Percentiles rank a stretch among this genome's conserved stretches.
phyloP scores from a whole-genome alignment of 2,113 vertebrate genomes.

The Solea solea region DNA sequence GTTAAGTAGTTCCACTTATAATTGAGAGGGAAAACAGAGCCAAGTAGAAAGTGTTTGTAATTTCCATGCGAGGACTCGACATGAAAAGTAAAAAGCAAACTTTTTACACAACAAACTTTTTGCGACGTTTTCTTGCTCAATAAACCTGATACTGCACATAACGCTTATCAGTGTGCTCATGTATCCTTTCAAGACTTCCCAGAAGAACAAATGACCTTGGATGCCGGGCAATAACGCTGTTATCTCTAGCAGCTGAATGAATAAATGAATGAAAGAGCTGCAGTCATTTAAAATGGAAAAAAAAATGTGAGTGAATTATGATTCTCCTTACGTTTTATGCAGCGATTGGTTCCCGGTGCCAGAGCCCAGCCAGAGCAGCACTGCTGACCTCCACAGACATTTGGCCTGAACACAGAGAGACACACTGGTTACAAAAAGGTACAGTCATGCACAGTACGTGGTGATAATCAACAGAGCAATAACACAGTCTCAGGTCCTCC shows the following conservation, averaged over 20 bases:
- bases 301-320: not conserved
- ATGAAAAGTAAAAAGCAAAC: constrained; percentile 55
- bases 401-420: constrained; percentile 82
- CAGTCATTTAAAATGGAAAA: not conserved
- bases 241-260: constrained; percentile 2
- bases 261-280: not conserved
- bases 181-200: constrained; percentile 1
- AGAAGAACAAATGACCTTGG: not conserved
- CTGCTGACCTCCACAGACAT: constrained; percentile 93
- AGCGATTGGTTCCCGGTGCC: constrained; percentile 89
- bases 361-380: constrained; percentile 95
- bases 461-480: constrained; percentile 16
- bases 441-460: constrained; percentile 1
- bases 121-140: constrained; percentile 23
- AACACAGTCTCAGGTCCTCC: constrained; percentile 49
- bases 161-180: constrained; percentile 18
- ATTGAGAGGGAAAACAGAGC: constrained; percentile 64
- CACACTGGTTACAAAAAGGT: constrained; percentile 13
- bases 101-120: not conserved
- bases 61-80: constrained; percentile 45
- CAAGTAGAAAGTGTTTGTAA: constrained; percentile 62
- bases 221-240: constrained; percentile 13
- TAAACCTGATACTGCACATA: constrained; percentile 16
- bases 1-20: constrained; percentile 70
- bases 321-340: constrained; percentile 93